phyloP scores from a whole-genome alignment of 1,140 invertebrate species.

The Drosophila teissieri region DNA sequence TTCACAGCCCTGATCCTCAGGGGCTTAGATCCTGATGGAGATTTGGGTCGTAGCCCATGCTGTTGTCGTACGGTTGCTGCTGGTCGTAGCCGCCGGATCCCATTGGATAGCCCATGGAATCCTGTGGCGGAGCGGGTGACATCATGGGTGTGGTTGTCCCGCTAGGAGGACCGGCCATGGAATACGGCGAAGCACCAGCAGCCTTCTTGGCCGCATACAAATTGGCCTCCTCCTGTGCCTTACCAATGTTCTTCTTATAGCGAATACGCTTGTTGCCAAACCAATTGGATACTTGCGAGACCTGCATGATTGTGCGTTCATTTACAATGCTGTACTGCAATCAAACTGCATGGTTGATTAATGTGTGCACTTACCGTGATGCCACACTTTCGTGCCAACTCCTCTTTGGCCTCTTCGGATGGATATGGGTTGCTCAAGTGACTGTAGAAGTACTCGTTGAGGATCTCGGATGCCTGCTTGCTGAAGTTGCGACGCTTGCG shows the following conservation, averaged over 20 bases:
- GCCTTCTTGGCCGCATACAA: conserved; percentile 99
- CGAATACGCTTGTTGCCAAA: conserved; percentile 99
- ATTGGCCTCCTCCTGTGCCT: conserved; percentile 99
- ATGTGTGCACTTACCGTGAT: conserved; percentile 93
- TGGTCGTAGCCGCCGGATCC: conserved; percentile 93
- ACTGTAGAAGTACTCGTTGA: conserved; percentile 99
- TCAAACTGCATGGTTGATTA: background rate
- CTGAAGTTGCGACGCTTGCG: conserved; percentile 99
- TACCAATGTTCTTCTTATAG: conserved; percentile 99
- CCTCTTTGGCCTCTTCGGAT: conserved; percentile 99
- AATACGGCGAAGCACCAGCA: conserved; percentile 97
- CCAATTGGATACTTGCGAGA: conserved; percentile 97
- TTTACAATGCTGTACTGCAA: background rate
- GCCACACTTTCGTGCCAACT: conserved; percentile 99
- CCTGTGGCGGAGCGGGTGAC: conserved; percentile 95
- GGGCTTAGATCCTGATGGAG: conserved; percentile 92
- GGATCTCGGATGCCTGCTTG: conserved; percentile 99
- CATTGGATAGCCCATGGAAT: conserved; percentile 95
- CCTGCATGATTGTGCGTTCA: conserved; percentile 33
- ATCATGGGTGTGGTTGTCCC: conserved; percentile 96
- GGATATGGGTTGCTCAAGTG: conserved; percentile 99
- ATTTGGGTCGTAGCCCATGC: conserved; percentile 94
- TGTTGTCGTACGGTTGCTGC: conserved; percentile 92
- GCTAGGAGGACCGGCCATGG: conserved; percentile 92
- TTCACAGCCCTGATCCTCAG: conserved; percentile 70